Evolutionary conservation across 2,888 invertebrate species (phyloP), one percentile per base, ranked within the genome.

Genomic region (Chironomus tentans): DNA sequence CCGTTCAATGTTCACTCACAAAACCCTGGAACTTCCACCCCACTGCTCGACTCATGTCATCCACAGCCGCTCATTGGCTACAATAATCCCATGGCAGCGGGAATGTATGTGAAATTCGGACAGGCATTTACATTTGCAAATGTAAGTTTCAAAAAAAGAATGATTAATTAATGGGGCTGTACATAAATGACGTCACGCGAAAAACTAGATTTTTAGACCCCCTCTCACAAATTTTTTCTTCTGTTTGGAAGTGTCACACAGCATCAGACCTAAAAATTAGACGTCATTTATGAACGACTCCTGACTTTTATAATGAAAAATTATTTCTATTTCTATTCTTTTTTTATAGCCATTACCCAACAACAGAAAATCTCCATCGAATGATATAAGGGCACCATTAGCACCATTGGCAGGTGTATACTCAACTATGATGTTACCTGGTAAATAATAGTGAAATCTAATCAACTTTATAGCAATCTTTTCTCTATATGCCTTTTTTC

Each of bases 51-150:
- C 24, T 50, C 48, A 18, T 76, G 69, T 15, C 69, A 68, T 82
- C 15, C 83, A 78, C 79, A 84, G 83, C 22, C 86, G 82, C 78
- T 84, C 82, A 78, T 88, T 84, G 80, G 88, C 83, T 80, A 86
- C 83, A 77, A 87, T 83, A 77, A 83, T 83, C 10, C 82, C 82
- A 74, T 74, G 74, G 62, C 85, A 83, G 77, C 85, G 80, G 81
- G 83, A 81, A 83, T 84, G 77, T 84, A 84, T 79, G 80, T 84
- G 68, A 84, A 84, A 81, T 84, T 84, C 78, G 83, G 83, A 76
- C 76, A 77, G 76, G 83, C 83, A 78, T 82, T 84, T 77, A 84
- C 83, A 81, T 83, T 82, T 79, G 82, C 84, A 77, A 84, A 84
- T 79, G 84, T 84, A 80, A 82, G 82, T 79, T 1, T 50, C 18